Percentiles rank a stretch among this genome's conserved stretches.
Evolutionary conservation across 2,888 invertebrate species (phyloP).

Genomic region (Biston betularia): DNA sequence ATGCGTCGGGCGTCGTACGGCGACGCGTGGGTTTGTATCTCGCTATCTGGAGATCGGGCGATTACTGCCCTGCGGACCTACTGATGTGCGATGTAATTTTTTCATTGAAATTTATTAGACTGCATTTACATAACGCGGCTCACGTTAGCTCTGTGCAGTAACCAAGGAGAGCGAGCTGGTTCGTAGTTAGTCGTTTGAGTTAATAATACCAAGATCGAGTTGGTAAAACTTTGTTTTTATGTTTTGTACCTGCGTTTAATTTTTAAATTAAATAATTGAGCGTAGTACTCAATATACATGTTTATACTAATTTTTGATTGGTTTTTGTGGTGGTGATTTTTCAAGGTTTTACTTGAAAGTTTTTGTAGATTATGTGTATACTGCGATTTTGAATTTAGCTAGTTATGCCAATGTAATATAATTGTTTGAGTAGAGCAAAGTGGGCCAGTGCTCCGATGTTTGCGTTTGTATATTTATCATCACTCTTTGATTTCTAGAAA

Average conservation of each 20-base stretch:
- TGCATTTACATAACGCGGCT: constrained; percentile 44
- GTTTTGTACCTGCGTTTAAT: background rate
- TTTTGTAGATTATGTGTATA: no score
- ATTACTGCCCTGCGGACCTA: constrained; percentile 7
- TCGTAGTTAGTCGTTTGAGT: constrained; percentile 17
- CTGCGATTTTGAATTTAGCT: no score
- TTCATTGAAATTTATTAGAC: constrained; percentile 45
- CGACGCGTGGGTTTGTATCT: constrained; percentile 34
- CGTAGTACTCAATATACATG: no score
- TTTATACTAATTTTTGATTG: no score
- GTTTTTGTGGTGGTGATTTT: no score
- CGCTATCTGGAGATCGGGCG: constrained; percentile 28
- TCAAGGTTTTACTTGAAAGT: no score
- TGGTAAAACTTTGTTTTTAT: constrained; percentile 1
- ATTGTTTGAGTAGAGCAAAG: no score
- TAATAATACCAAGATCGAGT: constrained; percentile 18
- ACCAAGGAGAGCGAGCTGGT: constrained; percentile 40
- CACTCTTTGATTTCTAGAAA: no score
- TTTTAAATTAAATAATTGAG: background rate
- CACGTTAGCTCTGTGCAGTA: constrained; percentile 37
- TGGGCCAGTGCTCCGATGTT: no score
- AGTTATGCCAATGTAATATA: no score
- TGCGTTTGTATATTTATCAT: no score
- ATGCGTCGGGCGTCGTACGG: constrained; percentile 43
- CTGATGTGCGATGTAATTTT: constrained; percentile 39